Conservation (phyloP, 2,888 invertebrate genomes). For the Neria commutata region DNA sequence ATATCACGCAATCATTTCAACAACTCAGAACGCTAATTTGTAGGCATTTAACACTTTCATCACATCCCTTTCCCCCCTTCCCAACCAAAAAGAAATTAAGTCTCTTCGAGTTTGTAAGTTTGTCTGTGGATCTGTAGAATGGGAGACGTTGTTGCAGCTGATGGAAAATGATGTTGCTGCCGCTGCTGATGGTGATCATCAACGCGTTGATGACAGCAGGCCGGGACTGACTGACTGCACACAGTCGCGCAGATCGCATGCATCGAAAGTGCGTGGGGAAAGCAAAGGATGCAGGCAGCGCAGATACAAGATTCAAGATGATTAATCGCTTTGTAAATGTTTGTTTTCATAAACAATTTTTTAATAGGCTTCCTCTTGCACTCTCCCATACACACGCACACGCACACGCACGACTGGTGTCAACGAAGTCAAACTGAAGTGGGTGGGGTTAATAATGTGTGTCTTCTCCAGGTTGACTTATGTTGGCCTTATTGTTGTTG, state of each 20-base stretch:
- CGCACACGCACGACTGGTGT: neutral
- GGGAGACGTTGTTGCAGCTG: constrained; percentile 30
- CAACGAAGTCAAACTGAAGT: constrained; percentile 2
- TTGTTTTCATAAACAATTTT: constrained; percentile 58
- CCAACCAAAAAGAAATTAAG: constrained; percentile 34
- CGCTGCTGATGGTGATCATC: constrained; percentile 22
- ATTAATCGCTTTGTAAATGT: constrained; percentile 55
- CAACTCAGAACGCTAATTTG: constrained; percentile 46
- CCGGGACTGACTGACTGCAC: constrained; percentile 3
- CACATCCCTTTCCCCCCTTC: constrained; percentile 26
- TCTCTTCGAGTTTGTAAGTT: too few species aligned
- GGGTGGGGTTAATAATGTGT: neutral
- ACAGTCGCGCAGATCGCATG: constrained; percentile 3
- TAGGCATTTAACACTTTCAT: constrained; percentile 49
- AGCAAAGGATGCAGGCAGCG: constrained; percentile 31
- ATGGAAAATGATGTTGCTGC: neutral
- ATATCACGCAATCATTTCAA: too few species aligned
- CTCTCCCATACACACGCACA: constrained; percentile 11
- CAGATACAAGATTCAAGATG: constrained; percentile 38
- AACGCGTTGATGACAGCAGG: constrained; percentile 14
- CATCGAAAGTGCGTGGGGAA: neutral
- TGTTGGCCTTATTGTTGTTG: neutral
- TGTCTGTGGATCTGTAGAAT: too few species aligned
- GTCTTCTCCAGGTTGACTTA: neutral
- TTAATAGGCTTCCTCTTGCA: constrained; percentile 43